Base-by-base conservation (phyloP, 2,888 invertebrate genomes). In the Lymantria monacha region DNA sequence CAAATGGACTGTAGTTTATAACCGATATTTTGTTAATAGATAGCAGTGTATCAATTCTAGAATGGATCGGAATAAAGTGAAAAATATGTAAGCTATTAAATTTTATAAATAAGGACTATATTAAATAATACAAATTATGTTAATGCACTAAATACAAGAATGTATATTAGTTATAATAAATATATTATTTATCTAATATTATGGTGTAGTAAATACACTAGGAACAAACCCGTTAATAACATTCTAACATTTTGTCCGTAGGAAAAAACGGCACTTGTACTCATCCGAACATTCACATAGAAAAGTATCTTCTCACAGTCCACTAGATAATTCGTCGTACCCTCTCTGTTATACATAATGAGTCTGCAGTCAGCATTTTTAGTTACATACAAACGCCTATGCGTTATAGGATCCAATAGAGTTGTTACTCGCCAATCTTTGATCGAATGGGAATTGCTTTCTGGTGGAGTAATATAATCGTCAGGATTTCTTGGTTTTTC, bases 331-430 rank as follows among this genome's bases (percentile, higher is more conserved):
- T 86, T 90, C 0, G 82, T 75, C 64, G 75, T 81, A 7, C 72
- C 87, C 48, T 89, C 89, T 44, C 89, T 80, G 15, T 72, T 89
- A 58, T 84, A 87, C 86, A 90, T 87, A 9, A 90, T 72, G 0
- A 91, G 63, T 50, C 75, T 79, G 45, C 90, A 91, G 44, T 78
- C 77, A 0, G 90, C 90, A 10, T 79, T 74, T 47, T 75, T 75
- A 7, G 79, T 77, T 1, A 91, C 83, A 47, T 91, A 91, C n/a
- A 89, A 44, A 14, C 89, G 72, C 68, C 77, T 79, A 40, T 60
- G 76, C 0, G 80, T 87, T 0, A 68, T 79, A 0, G 88, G 85
- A 53, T 91, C 90, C 70, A 81, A 46, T 0, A 89, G 60, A 0
- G 89, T 89, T 0, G 84, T 79, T 11, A 74, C 58, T 57, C 78